Evolutionary conservation across 2,797 vertebrate species (phyloP), one percentile per base, ranked within the genome.

Genomic region (Calcarius lapponicus): DNA sequence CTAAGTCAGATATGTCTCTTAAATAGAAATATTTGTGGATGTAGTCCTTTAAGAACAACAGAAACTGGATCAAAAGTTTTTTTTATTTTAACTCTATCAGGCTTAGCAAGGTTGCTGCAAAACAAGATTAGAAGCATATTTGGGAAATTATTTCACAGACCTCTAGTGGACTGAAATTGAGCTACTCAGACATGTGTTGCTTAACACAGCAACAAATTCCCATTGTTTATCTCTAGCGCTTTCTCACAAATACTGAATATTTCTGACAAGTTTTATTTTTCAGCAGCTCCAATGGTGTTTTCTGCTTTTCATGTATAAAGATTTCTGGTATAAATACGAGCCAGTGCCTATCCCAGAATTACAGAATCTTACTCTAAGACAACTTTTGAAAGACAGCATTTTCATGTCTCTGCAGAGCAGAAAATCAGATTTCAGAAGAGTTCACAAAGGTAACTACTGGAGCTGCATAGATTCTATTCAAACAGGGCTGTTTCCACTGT

Each of bases 141-240:
- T 79, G 21, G 36, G 47, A 93, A 91, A 81, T 51, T 0, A 86
- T 92, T 96, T 93, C 91, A 79, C 80, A 92, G 87, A 81, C 66
- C 85, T 76, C 75, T 88, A 79, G 75, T 79, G 87, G 82, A 79
- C 76, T 90, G 70, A 93, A 93, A 90, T n/a, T 72, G 61, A 91
- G 73, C 72, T 78, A 28, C 45, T 83, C 53, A 48, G 65, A 80
- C 47, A 57, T 6, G 21, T 26, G 8, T 54, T 93, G 53, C 72
- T 91, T 96, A 95, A 40, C 61, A 83, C 61, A 72, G 72, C 47
- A 91, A 80, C 24, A 92, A 83, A 91, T 90, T 80, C 62, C 16
- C 21, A 28, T 45, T 38, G n/a, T 88, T 95, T 74, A 21, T 84
- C 54, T 90, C 31, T 61, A 54, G 20, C 60, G 26, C 58, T 29